These are phyloP conservation scores for Pogonomyrmex barbatus DNA, from an alignment of 1,140 invertebrate species.

Conservation along the genomic window DNA sequence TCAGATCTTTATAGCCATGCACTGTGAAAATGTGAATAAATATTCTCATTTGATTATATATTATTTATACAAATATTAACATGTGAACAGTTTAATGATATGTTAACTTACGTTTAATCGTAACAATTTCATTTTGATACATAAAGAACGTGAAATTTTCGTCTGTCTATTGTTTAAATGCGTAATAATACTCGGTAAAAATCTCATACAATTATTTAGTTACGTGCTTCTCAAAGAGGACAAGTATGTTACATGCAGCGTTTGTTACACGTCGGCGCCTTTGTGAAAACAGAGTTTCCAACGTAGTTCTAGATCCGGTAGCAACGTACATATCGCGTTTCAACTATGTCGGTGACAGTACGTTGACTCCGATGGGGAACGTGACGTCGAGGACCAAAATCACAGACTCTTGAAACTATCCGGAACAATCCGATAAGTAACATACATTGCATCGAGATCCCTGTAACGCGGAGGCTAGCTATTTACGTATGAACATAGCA, in stretches of 20 bases:
- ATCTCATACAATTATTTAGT: background rate
- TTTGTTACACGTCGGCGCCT: slow-evolving; percentile 2
- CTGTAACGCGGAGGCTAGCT: background rate
- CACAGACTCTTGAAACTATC: slow-evolving; percentile 41
- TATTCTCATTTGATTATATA: background rate
- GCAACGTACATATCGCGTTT: slow-evolving; percentile 45
- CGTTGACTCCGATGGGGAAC: slow-evolving; percentile 43
- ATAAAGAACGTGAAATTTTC: slow-evolving; percentile 10
- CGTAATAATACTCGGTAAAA: background rate
- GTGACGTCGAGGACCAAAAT: slow-evolving; percentile 51
- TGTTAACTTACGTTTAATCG: background rate
- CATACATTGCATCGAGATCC: slow-evolving; percentile 13
- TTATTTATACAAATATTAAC: background rate
- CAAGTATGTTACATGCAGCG: slow-evolving; percentile 9
- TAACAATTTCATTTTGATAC: background rate
- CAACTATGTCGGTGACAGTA: slow-evolving; percentile 49
- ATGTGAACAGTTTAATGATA: too few relatives aligned
- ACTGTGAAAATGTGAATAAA: background rate
- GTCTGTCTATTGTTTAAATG: background rate
- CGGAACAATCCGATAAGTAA: slow-evolving; percentile 59
- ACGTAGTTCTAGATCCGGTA: slow-evolving; percentile 18
- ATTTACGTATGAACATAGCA: slow-evolving; percentile 29
- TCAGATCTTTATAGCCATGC: too few relatives aligned
- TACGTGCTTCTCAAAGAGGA: slow-evolving; percentile 34
- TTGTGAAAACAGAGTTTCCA: slow-evolving; percentile 52